These are phyloP conservation scores for Brenthis hecate DNA, from an alignment of 2,888 invertebrate genomes.

Conservation along the genomic window DNA sequence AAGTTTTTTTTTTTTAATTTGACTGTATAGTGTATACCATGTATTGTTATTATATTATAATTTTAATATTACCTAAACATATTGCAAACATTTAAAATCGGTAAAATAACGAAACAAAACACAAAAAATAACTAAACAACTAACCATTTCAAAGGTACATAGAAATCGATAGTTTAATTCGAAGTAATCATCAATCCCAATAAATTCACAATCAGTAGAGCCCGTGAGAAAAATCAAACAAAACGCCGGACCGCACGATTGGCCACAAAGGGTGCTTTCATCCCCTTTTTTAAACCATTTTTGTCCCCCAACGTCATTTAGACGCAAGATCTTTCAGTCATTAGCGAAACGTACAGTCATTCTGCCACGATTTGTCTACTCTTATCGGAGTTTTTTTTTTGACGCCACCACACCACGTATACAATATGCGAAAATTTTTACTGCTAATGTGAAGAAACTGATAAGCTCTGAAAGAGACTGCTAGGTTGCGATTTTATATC, in stretches of 20 bases:
- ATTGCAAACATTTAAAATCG: no score
- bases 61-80: no score
- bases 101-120: no score
- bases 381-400: constrained; percentile 68
- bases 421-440: constrained; percentile 76
- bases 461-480: constrained; percentile 71
- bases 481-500: constrained; percentile 55
- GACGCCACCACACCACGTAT: constrained; percentile 68
- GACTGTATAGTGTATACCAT: no score
- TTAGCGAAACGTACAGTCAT: constrained; percentile 74
- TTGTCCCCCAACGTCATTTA: constrained; percentile 54
- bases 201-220: constrained; percentile 64
- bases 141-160: no score
- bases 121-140: no score
- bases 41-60: no score
- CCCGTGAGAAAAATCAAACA: constrained; percentile 77
- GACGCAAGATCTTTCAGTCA: constrained; percentile 75
- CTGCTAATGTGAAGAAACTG: constrained; percentile 76
- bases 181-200: constrained; percentile 76
- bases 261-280: constrained; percentile 61
- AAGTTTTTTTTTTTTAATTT: no score
- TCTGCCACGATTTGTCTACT: constrained; percentile 77
- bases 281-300: constrained; percentile 62
- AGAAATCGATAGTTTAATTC: constrained; percentile 32
- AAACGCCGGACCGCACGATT: constrained; percentile 62